phyloP scores from a whole-genome alignment of 1,140 invertebrate genomes.

The Teleopsis dalmanni region DNA sequence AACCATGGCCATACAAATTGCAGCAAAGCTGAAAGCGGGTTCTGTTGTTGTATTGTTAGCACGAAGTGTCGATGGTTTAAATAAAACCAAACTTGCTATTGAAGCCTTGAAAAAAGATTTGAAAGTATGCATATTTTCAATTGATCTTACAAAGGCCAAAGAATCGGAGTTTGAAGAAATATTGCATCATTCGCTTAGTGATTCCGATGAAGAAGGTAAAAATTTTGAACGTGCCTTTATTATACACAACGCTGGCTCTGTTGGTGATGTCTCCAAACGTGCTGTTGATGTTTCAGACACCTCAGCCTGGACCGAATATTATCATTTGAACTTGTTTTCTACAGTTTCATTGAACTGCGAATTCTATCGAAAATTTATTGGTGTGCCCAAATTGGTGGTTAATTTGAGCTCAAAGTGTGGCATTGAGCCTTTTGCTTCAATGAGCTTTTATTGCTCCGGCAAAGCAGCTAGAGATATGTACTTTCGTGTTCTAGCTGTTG shows the following conservation, averaged over 20 bases:
- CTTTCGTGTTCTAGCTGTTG: constrained; percentile 76
- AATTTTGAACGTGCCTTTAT: constrained; percentile 64
- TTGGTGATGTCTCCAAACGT: constrained; percentile 65
- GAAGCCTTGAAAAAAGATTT: constrained; percentile 42
- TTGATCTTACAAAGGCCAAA: constrained; percentile 51
- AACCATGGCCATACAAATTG: constrained; percentile 63
- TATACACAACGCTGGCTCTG: constrained; percentile 83
- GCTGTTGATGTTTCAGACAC: constrained; percentile 55
- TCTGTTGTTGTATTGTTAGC: constrained; percentile 72
- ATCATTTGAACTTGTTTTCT: constrained; percentile 72
- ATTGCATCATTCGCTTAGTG: constrained; percentile 14
- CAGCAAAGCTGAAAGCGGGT: constrained; percentile 50
- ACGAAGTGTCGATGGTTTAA: constrained; percentile 57
- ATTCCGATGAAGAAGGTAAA: background rate
- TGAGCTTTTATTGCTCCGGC: constrained; percentile 75
- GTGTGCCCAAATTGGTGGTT: constrained; percentile 55
- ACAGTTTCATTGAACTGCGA: constrained; percentile 68
- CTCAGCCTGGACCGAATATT: constrained; percentile 58
- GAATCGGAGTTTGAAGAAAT: constrained; percentile 22
- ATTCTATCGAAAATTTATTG: constrained; percentile 54
- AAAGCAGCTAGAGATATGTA: constrained; percentile 91
- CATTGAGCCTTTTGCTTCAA: constrained; percentile 64
- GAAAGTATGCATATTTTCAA: constrained; percentile 47
- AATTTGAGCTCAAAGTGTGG: constrained; percentile 84
- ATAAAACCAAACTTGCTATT: constrained; percentile 55